These are phyloP conservation scores for Hemibagrus guttatus DNA, from an alignment of 2,797 vertebrate species.

Conservation along the genomic window DNA sequence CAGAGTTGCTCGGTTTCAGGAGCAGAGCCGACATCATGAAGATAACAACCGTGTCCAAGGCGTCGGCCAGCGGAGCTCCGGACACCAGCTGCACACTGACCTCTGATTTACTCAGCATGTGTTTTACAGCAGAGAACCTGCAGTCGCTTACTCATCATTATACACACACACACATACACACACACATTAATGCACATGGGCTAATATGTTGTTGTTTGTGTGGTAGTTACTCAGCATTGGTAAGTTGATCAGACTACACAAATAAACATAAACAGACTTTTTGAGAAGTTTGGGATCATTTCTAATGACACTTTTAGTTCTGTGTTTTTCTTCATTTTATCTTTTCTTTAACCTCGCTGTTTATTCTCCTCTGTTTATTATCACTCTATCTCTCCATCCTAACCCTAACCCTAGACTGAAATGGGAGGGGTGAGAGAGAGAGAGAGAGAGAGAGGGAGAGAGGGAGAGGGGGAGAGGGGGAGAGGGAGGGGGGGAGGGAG, in stretches of 20 bases:
- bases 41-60: background rate
- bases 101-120: background rate
- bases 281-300: no score
- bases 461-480: background rate
- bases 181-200: background rate
- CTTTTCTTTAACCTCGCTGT: background rate
- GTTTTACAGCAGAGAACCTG: background rate
- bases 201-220: background rate
- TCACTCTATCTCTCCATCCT: no score
- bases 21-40: background rate
- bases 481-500: background rate
- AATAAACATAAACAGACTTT: background rate
- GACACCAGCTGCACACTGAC: background rate
- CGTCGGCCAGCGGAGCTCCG: background rate
- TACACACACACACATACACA: background rate
- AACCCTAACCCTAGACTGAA: no score
- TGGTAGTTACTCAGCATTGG: background rate
- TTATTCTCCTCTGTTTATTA: background rate
- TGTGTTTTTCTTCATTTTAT: no score
- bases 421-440: no score
- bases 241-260: background rate
- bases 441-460: background rate
- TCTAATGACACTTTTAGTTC: no score
- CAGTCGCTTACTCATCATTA: no score
- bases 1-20: background rate